A percentile compares a stretch with the other conserved stretches of the same genome.
Evolutionary conservation across 2,888 invertebrate species (phyloP).

Genomic region (Ganaspis brasiliensis): DNA sequence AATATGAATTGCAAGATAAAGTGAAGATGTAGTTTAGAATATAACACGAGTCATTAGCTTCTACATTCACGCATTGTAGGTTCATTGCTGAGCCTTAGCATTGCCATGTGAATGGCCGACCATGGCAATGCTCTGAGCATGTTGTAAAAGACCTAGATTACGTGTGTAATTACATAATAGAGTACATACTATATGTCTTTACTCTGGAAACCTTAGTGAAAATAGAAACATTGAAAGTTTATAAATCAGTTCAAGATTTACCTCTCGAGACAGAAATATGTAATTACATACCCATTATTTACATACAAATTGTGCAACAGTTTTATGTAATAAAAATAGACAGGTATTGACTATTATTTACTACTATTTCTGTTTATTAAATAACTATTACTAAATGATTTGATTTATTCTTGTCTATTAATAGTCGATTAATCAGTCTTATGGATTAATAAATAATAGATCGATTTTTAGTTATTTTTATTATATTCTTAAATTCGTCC

Average conservation of each 20-base stretch:
- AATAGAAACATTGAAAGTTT: slow-evolving; percentile 11
- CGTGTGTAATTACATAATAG: slow-evolving; percentile 16
- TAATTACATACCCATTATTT: background rate
- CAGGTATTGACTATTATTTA: no score
- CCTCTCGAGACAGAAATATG: background rate
- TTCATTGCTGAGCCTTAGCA: slow-evolving; percentile 6
- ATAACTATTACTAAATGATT: no score
- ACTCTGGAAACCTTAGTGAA: background rate
- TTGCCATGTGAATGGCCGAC: slow-evolving; percentile 1
- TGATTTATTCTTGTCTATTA: no score
- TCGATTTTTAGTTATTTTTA: no score
- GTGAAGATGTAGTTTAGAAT: background rate
- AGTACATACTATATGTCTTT: background rate
- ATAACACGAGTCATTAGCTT: slow-evolving; percentile 1
- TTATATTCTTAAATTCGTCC: no score
- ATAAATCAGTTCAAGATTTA: background rate
- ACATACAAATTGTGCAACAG: background rate
- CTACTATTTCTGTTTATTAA: no score
- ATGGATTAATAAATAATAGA: no score
- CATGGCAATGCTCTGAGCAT: slow-evolving; percentile 16
- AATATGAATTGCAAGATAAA: background rate
- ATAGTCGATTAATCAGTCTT: no score
- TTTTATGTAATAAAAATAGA: background rate
- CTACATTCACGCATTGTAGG: background rate
- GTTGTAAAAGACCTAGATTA: slow-evolving; percentile 20